Evolutionary conservation across 1,140 invertebrate genomes (phyloP).

Genomic region (Procambarus clarkii): DNA sequence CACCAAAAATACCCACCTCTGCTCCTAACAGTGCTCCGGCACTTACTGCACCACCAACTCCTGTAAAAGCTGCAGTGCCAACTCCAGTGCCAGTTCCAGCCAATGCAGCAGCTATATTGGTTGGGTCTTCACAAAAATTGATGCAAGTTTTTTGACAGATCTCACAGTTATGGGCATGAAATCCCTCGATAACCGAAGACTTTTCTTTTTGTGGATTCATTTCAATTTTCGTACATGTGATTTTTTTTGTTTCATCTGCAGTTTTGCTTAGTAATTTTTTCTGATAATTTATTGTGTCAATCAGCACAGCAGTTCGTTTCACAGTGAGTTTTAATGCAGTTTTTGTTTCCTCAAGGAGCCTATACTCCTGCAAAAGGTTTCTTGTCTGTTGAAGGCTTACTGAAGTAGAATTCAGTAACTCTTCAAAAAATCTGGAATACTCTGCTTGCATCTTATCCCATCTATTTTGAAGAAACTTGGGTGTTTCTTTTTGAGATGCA

Average conservation of each 20-base stretch:
- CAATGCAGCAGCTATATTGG: neutral
- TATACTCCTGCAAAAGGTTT: constrained; percentile 27
- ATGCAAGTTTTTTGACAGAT: constrained; percentile 40
- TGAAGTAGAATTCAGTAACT: constrained; percentile 1
- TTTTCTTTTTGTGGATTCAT: neutral
- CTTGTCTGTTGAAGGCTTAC: constrained; percentile 19
- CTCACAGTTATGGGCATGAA: constrained; percentile 55
- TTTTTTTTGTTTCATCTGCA: constrained; percentile 28
- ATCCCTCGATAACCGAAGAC: neutral
- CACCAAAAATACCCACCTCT: constrained; percentile 42
- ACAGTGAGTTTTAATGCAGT: constrained; percentile 13
- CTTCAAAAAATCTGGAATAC: constrained; percentile 38
- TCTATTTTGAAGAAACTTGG: neutral
- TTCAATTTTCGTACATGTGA: constrained; percentile 8
- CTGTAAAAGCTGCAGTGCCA: constrained; percentile 12
- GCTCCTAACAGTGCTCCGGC: constrained; percentile 27
- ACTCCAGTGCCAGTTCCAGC: constrained; percentile 1
- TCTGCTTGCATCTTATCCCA: constrained; percentile 45
- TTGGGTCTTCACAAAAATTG: neutral
- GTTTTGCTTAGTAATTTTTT: constrained; percentile 22
- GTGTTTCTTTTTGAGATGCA: neutral
- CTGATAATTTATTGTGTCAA: neutral
- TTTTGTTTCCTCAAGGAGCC: constrained; percentile 31
- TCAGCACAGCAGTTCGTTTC: neutral
- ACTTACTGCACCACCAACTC: constrained; percentile 18